Evolutionary conservation across 2,113 vertebrate genomes (phyloP), one percentile per base, ranked within the genome.

Genomic region (Balaenoptera acutorostrata): DNA sequence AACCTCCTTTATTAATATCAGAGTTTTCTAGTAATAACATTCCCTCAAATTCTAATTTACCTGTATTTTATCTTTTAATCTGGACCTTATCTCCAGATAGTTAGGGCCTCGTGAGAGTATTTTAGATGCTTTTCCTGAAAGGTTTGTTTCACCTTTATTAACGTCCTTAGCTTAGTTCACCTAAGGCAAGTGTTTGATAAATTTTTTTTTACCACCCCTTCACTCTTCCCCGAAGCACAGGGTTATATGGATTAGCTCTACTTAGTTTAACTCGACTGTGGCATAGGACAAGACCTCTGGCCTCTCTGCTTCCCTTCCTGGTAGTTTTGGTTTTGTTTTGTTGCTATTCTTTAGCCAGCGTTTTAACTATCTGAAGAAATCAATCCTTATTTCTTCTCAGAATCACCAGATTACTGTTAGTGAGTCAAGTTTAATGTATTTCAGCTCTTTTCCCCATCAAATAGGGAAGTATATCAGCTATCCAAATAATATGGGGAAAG

Each of bases 281-380:
- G 44, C 59, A 33, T 3, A 57, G 12, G 6, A 71, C 25, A 86
- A 41, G 20, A 72, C 29, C 29, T 88, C 69, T 66, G 23, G 33
- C 8, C 41, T 12, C 8, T 88, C 14, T 77, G 21, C n/a, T 87
- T 75, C 18, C 20, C 17, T 25, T 29, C 12, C n/a, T 69, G 14
- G 4, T 66, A 80, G 41, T 18, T 88, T 78, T 25, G 17, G n/a
- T 80, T 64, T 84, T 11, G 25, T n/a, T 90, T 36, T 49, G 66
- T 18, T 90, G 31, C 36, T 75, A 7, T 83, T 81, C 6, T 33
- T 27, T 59, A 72, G 17, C 66, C 17, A 74, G 52, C 18, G 93
- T 94, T 80, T 89, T 88, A 93, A 84, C 39, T 49, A 63, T 72
- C 31, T 77, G 33, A 96, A 93, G 46, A 83, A 88, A 91, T 15